Conservation (phyloP, 2,888 invertebrate species). For the Microchrysa polita region DNA sequence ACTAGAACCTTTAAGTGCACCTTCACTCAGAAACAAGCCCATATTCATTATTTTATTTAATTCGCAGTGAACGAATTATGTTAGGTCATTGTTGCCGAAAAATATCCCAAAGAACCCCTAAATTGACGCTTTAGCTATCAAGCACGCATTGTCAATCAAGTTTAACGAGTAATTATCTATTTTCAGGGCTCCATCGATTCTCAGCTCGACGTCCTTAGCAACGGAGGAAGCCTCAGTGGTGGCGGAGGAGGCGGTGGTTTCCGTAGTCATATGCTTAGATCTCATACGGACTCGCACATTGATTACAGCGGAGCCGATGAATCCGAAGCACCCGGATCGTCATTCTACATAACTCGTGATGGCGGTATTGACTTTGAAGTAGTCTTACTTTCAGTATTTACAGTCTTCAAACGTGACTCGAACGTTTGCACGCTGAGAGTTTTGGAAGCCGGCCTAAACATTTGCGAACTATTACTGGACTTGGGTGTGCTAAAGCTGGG, state of each 20-base stretch:
- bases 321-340: slow-evolving; percentile 87
- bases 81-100: no score
- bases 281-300: slow-evolving; percentile 92
- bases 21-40: no score
- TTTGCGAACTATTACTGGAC: slow-evolving; percentile 91
- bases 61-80: no score
- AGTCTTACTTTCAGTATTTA: slow-evolving; percentile 84
- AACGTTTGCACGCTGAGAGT: slow-evolving; percentile 86
- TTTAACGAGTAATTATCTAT: no score
- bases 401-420: slow-evolving; percentile 85
- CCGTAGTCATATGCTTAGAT: slow-evolving; percentile 76
- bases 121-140: no score
- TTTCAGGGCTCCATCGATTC: slow-evolving; percentile 84
- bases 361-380: slow-evolving; percentile 94
- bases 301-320: slow-evolving; percentile 87
- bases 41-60: no score
- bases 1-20: no score
- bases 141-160: no score
- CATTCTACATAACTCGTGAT: slow-evolving; percentile 92
- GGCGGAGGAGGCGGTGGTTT: slow-evolving; percentile 57
- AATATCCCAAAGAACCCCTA: no score
- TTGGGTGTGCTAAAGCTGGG: slow-evolving; percentile 80
- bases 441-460: slow-evolving; percentile 91
- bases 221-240: slow-evolving; percentile 57
- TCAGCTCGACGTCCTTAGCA: slow-evolving; percentile 74